These are phyloP conservation scores for Manduca sexta DNA, from an alignment of 1,140 invertebrate genomes.

Conservation along the genomic window DNA sequence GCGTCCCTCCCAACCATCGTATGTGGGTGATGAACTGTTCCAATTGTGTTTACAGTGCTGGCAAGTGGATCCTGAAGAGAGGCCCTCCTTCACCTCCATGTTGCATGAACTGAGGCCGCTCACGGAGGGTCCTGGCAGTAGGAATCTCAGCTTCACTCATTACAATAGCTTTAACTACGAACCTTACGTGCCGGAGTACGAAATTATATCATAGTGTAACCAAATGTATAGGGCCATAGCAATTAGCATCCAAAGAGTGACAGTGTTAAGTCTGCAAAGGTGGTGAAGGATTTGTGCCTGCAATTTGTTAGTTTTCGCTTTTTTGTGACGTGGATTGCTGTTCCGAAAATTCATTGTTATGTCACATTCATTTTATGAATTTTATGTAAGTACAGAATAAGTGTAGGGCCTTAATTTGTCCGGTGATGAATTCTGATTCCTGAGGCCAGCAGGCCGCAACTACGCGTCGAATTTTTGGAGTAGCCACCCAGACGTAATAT, in stretches of 20 bases:
- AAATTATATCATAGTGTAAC: slow-evolving; percentile 44
- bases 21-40: slow-evolving; percentile 84
- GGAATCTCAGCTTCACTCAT: slow-evolving; percentile 62
- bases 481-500: too few species aligned
- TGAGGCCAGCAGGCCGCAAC: too few species aligned
- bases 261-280: neutral
- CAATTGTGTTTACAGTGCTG: slow-evolving; percentile 89
- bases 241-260: slow-evolving; percentile 15
- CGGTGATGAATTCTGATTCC: too few species aligned
- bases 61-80: slow-evolving; percentile 86
- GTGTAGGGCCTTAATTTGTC: too few species aligned
- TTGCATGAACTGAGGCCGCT: slow-evolving; percentile 44
- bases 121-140: slow-evolving; percentile 38
- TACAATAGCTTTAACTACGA: slow-evolving; percentile 68
- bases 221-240: slow-evolving; percentile 3
- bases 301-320: too few species aligned
- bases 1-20: slow-evolving; percentile 81
- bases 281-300: too few species aligned
- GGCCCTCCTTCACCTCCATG: slow-evolving; percentile 73
- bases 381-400: too few species aligned
- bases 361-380: too few species aligned
- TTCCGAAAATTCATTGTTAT: too few species aligned
- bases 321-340: too few species aligned
- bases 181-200: slow-evolving; percentile 61
- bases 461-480: too few species aligned